Evolutionary conservation across 2,797 vertebrate genomes (phyloP).

Genomic region (Acestrorhynchus altus): DNA sequence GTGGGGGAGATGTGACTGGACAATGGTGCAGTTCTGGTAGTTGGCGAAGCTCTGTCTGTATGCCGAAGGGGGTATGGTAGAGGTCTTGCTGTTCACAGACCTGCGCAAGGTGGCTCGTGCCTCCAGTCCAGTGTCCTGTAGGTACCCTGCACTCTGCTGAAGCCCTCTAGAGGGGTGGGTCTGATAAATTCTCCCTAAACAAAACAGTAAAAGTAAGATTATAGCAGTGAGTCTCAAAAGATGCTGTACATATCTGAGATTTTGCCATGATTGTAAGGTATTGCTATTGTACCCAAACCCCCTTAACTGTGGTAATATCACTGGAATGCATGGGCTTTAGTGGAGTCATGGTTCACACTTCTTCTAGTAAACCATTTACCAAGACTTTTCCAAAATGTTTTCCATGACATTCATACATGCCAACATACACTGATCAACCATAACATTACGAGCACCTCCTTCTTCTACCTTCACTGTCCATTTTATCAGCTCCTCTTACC

Average conservation of each 20-base stretch:
- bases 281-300: not conserved
- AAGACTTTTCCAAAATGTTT: no score
- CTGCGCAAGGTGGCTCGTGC: conserved; percentile 75
- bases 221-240: not conserved
- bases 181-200: conserved; percentile 74
- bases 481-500: no score
- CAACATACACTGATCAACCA: no score
- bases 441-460: no score
- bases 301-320: not conserved
- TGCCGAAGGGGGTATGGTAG: conserved; percentile 73
- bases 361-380: no score
- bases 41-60: conserved; percentile 76
- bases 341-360: no score
- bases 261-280: not conserved
- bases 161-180: conserved; percentile 74
- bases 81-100: conserved; percentile 53
- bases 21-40: conserved; percentile 90
- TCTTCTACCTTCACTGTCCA: no score
- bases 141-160: conserved; percentile 55
- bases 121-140: conserved; percentile 67
- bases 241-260: not conserved
- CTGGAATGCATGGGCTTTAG: not conserved
- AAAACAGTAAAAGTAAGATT: not conserved
- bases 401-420: no score
- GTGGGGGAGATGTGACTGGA: conserved; percentile 83